Evolutionary conservation across 1,140 invertebrate species (phyloP), one percentile per base, ranked within the genome.

Genomic region (Meloidogyne floridensis): DNA sequence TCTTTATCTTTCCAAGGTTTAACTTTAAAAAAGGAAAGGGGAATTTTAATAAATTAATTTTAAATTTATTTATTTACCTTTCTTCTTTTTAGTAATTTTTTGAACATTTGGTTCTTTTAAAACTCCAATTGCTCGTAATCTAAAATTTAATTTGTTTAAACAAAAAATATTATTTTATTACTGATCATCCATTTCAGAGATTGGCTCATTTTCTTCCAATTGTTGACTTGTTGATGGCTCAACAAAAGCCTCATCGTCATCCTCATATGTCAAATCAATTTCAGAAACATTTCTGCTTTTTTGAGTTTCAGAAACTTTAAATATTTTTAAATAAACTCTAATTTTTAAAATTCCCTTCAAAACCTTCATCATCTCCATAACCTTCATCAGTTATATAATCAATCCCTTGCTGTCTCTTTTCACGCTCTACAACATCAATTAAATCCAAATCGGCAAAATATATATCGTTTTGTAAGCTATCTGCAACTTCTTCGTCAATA

Each of bases 401-500:
- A 75, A 82, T 82, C 9, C 81, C 81, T 59, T 82, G 81, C 13
- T 82, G 75, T n/a, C 51, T 43, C 11, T 82, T 82, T 56, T 77
- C 81, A 10, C 69, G 56, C 18, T 82, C 80, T 5, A 82, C 81
- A 43, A 74, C 79, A 43, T 82, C 81, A 43, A 78, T 65, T 20
- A 84, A 76, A 75, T 84, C 83, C 51, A 83, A 71, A n/a, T 84
- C 83, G 15, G 83, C 83, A 59, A 84, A 76, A 70, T 84, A 84
- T 11, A 80, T 73, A 71, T 84, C 83, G 32, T 72, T 84, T 8
- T 69, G 43, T 70, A 54, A 51, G 6, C 65, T 59, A 18, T 79
- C 77, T 18, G 77, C 77, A 51, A 79, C 56, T 71, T 79, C 65
- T 69, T 79, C 65, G 10, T 79, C 77, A n/a, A 65, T 65, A n/a